Conservation (phyloP, 2,797 vertebrate genomes). For the Syndactyla subalaris region DNA sequence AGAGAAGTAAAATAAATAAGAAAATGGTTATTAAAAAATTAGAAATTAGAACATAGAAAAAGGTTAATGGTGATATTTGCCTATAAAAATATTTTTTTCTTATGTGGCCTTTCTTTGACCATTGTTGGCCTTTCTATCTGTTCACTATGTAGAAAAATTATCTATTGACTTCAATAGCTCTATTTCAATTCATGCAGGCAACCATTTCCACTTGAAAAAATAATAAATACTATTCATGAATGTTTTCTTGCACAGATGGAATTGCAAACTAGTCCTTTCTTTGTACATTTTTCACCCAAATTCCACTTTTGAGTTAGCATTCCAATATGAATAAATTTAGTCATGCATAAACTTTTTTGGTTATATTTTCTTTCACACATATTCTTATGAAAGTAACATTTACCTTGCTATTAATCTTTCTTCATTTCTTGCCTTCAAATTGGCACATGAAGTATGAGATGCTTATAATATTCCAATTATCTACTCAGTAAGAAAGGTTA, state of each 20-base stretch:
- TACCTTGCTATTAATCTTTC: neutral
- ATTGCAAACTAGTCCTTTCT: neutral
- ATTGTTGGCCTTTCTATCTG: neutral
- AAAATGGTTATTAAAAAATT: neutral
- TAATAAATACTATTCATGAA: neutral
- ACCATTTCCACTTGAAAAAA: neutral
- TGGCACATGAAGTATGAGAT: neutral
- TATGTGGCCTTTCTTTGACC: neutral
- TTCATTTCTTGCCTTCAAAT: neutral
- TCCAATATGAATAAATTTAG: neutral
- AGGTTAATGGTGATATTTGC: neutral
- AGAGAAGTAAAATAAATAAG: neutral
- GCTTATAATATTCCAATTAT: neutral
- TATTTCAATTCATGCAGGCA: neutral
- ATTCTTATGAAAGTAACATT: neutral
- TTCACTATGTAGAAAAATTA: neutral
- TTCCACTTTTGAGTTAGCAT: neutral
- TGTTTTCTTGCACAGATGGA: neutral
- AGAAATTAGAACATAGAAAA: neutral
- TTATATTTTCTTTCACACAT: neutral
- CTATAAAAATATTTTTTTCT: neutral
- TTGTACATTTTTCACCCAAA: neutral
- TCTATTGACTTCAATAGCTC: neutral
- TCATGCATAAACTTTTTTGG: neutral
- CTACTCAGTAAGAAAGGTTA: neutral